Evolutionary conservation across 2,888 invertebrate genomes (phyloP).

Genomic region (Drosophila flavopinicola): DNA sequence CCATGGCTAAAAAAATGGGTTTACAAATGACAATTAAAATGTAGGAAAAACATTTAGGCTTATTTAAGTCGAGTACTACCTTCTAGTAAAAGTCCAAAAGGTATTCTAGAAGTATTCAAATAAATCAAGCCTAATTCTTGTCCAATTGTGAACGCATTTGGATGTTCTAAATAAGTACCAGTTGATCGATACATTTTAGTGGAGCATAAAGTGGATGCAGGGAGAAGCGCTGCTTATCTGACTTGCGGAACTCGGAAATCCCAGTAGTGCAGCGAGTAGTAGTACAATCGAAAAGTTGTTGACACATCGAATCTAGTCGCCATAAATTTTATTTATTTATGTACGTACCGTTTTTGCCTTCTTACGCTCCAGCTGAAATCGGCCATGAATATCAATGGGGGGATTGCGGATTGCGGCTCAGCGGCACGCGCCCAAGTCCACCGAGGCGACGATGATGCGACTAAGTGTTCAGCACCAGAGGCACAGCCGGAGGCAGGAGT

Average conservation of each 20-base stretch:
- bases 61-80: no score
- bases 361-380: constrained; percentile 59
- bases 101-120: no score
- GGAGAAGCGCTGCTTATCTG: constrained; percentile 4
- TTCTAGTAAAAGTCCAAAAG: no score
- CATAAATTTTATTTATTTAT: constrained; percentile 80
- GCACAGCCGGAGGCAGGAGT: constrained; percentile 9
- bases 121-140: not conserved
- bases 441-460: constrained; percentile 29
- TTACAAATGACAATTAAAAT: no score
- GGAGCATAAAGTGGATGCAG: constrained; percentile 23
- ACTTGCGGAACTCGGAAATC: constrained; percentile 49
- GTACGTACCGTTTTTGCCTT: constrained; percentile 52
- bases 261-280: constrained; percentile 42
- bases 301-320: constrained; percentile 58
- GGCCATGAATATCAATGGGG: constrained; percentile 80
- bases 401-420: constrained; percentile 52
- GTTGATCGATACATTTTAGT: constrained; percentile 43
- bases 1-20: no score
- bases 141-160: not conserved
- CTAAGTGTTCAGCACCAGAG: constrained; percentile 64
- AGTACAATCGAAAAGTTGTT: constrained; percentile 60
- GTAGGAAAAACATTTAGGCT: no score
- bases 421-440: constrained; percentile 68
- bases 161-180: constrained; percentile 1